Evolutionary conservation across 35 echinoderm and acorn worm genomes (phyloP), one percentile per base, ranked within the genome.

Genomic region (Hemicentrotus pulcherrimus): DNA sequence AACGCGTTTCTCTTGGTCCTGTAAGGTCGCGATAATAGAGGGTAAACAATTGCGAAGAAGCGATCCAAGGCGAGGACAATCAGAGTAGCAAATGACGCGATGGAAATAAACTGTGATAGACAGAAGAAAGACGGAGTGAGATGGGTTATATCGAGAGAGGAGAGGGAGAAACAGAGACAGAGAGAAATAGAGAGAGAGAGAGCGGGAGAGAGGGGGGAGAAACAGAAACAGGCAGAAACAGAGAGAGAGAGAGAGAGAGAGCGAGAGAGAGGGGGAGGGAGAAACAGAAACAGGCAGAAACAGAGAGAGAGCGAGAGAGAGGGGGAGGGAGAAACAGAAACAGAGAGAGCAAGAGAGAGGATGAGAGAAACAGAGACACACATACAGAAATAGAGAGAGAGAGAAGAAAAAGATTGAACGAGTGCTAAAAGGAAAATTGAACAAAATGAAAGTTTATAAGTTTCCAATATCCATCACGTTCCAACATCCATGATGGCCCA

Each of bases 41-140:
- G 91, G 28, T 93, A 46, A 93, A 93, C 45, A 24, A 58, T 50
- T n/a, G 91, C 45, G 10, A 93, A 58, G 91, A 46, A 93, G 18
- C 91, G 46, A 93, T 93, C 91, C 30, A 93, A 12, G 6, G 91
- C 91, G 11, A 93, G 91, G 18, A 93, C 91, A 31, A 58, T 4
- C 47, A 93, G 46, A 0, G 91, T 93, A 31, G 46, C 28, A 93
- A 93, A 93, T 58, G 48, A 93, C 18, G 91, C 46, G 14, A 93
- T 2, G 10, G 46, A 12, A 58, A 93, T 47, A 31, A 93, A 93
- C 91, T 90, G 12, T 15, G 24, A 45, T 15, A 22, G 8, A n/a
- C 7, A 90, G 65, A 78, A 33, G 30, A 85, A 30, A 0, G 50
- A 55, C 8, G 15, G 50, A 55, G 50, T 12, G 50, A 55, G 10